phyloP scores from a whole-genome alignment of 2,888 invertebrate species.

The Laspeyria flexula region DNA sequence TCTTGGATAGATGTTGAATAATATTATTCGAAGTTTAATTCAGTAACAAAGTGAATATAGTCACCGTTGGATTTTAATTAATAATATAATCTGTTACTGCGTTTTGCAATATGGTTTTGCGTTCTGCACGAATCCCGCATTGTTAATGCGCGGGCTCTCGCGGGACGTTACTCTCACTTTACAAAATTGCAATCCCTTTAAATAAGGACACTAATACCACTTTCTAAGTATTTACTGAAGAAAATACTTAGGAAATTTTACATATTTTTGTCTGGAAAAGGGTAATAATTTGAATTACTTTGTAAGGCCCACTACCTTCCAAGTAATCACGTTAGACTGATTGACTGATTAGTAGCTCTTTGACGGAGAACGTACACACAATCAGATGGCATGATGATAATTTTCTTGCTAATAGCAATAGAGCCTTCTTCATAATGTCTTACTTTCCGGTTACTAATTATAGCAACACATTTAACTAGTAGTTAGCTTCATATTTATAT shows the following conservation, averaged over 20 bases:
- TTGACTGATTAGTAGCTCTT: too few relatives aligned
- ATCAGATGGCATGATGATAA: too few relatives aligned
- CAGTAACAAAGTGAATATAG: not conserved
- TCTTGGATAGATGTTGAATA: too few relatives aligned
- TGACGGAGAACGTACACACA: too few relatives aligned
- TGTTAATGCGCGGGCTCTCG: not conserved
- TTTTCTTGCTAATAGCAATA: too few relatives aligned
- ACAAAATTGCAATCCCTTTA: slow-evolving; percentile 8
- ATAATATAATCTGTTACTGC: not conserved
- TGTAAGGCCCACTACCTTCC: too few relatives aligned
- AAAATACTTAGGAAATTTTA: not conserved
- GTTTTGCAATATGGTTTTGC: not conserved
- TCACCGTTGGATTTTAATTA: not conserved
- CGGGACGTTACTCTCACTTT: slow-evolving; percentile 3
- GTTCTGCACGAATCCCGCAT: not conserved
- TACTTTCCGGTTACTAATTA: too few relatives aligned
- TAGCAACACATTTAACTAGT: too few relatives aligned
- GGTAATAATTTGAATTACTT: too few relatives aligned
- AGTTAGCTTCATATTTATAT: too few relatives aligned
- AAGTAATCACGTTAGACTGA: too few relatives aligned
- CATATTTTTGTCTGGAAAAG: not conserved
- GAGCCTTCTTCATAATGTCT: too few relatives aligned
- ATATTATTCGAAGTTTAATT: not conserved
- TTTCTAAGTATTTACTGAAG: not conserved
- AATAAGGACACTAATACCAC: not conserved